Evolutionary conservation across 2,888 invertebrate genomes (phyloP).

Genomic region (Baronia brevicornis): DNA sequence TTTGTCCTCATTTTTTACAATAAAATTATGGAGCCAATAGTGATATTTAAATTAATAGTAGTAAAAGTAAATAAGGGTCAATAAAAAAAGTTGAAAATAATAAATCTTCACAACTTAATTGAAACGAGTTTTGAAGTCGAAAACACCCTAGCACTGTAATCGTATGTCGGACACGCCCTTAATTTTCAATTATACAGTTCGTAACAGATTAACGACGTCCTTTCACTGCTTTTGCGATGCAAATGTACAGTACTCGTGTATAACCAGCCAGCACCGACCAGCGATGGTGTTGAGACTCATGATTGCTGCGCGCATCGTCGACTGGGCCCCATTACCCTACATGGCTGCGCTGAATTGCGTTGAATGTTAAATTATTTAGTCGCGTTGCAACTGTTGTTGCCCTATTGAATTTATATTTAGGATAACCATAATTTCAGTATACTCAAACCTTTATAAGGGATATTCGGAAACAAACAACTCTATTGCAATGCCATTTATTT

Average conservation of each 20-base stretch:
- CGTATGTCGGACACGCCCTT: constrained; percentile 10
- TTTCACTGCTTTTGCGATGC: constrained; percentile 21
- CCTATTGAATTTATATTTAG: constrained; percentile 13
- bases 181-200: constrained; percentile 11
- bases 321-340: constrained; percentile 26
- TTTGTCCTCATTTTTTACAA: too few species aligned
- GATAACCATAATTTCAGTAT: constrained; percentile 2
- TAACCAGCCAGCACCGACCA: constrained; percentile 14
- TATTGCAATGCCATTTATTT: too few species aligned
- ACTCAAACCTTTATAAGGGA: too few species aligned
- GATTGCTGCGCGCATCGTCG: constrained; percentile 16
- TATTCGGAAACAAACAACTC: too few species aligned
- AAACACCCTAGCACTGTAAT: constrained; percentile 1
- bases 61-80: too few species aligned
- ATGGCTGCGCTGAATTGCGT: constrained; percentile 19
- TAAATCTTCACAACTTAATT: too few species aligned
- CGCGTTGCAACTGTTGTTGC: constrained; percentile 12
- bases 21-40: too few species aligned
- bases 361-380: constrained; percentile 19
- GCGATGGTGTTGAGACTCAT: constrained; percentile 11
- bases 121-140: too few species aligned
- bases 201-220: constrained; percentile 9
- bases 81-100: too few species aligned
- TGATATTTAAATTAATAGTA: too few species aligned
- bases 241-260: constrained; percentile 19